These are phyloP conservation scores for Chloroceryle inda DNA, from an alignment of 2,797 vertebrate genomes.

Conservation along the genomic window DNA sequence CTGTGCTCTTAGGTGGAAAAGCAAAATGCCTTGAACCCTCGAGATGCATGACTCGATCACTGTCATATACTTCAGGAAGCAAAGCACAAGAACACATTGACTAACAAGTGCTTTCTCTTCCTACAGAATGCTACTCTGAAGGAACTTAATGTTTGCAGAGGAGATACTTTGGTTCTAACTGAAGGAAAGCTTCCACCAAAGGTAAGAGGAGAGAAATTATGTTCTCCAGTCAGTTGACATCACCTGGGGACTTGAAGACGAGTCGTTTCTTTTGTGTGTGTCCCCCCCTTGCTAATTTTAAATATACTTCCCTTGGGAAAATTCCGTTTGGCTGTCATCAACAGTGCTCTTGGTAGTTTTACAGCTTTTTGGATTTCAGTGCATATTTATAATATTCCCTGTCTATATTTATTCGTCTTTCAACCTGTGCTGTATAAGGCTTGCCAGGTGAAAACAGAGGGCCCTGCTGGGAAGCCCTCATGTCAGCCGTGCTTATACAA, in stretches of 20 bases:
- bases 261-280: rapidly evolving
- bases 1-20: not conserved
- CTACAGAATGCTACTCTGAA: constrained; percentile 86
- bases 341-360: not conserved
- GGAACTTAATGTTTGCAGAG: constrained; percentile 86
- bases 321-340: not conserved
- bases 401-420: not conserved
- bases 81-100: not conserved
- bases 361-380: not conserved
- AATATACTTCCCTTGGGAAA: not conserved
- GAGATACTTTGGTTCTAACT: constrained; percentile 90
- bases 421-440: not conserved
- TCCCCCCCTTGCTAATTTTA: not conserved
- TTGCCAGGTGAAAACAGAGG: not conserved
- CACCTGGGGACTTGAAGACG: not conserved
- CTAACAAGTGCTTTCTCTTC: not conserved
- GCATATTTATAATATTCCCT: not conserved
- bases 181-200: constrained; percentile 90
- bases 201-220: constrained; percentile 71
- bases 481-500: not conserved
- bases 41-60: not conserved
- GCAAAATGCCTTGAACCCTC: not conserved
- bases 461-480: not conserved
- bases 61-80: not conserved
- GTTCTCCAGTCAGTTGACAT: not conserved